A percentile compares a stretch with the other conserved stretches of the same genome.
Conservation (phyloP, 2,797 vertebrate species). For the Mus minutoides region DNA sequence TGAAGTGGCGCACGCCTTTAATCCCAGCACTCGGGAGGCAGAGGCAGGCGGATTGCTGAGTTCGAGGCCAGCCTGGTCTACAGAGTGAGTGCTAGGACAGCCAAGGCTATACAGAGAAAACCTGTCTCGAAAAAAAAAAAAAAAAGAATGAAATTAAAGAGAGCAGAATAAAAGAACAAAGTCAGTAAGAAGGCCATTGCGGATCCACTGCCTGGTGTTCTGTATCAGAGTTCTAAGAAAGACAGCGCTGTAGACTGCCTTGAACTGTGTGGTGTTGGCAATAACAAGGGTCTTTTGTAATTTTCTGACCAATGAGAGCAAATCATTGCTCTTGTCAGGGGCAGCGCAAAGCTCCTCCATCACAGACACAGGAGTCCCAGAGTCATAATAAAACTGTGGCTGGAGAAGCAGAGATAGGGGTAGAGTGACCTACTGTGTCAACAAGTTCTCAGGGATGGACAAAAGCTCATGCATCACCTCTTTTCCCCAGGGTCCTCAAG, state of each 20-base stretch:
- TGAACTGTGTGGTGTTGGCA: background rate
- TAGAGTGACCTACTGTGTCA: background rate
- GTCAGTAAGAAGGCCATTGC: background rate
- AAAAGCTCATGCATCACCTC: background rate
- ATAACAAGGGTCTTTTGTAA: background rate
- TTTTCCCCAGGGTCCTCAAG: background rate
- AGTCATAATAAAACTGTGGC: background rate
- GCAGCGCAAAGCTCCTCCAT: background rate
- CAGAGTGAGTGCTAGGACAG: too few species aligned
- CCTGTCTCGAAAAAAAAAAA: background rate
- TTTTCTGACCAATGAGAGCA: background rate
- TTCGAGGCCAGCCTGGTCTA: too few species aligned
- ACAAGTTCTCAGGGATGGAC: background rate
- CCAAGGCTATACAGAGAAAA: too few species aligned
- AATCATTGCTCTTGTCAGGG: background rate
- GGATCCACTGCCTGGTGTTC: background rate
- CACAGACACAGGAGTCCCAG: background rate
- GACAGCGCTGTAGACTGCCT: background rate
- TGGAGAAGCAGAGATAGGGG: background rate
- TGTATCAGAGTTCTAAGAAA: background rate
- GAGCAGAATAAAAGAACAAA: background rate
- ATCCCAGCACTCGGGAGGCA: too few species aligned
- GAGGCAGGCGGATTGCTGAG: too few species aligned
- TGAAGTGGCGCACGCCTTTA: too few species aligned
- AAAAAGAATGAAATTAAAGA: slow-evolving; percentile 16